Base-by-base conservation (phyloP, 1,140 invertebrate species). In the Brachionus asplanchnoidis region DNA sequence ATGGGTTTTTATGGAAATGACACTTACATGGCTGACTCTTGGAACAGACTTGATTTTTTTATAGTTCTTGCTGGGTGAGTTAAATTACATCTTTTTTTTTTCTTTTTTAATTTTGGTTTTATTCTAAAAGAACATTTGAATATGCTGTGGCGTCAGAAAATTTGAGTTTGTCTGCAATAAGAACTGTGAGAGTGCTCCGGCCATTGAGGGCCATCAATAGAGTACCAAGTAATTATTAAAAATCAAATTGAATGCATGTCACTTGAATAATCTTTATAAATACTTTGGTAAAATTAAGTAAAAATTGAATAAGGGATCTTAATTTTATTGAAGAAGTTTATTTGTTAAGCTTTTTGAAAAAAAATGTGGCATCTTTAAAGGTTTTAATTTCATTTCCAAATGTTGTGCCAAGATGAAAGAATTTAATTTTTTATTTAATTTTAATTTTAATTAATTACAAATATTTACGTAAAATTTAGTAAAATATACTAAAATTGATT, bases 201-300 rank as follows among this genome's bases (percentile, higher is more conserved):
- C 97, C 97, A 32, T 91, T 99, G 83, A 91, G 97, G 86, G 97
- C 97, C 75, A 99, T 99, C 90, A 99, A 99, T 92, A 93, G 97
- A 89, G 99, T 99, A 93, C 97, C 97, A 89, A 99, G 97, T 73
- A 73, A 73, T 36, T 42, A 36, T 97, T 92, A 97, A 36, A 4
- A 20, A 6, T 17, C 40, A 73, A 26, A n/a, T 28, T 36, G 6
- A 36, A 36, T 36, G n/a, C n/a, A 36, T 5, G 7, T 36, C 6
- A 36, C 32, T 36, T 32, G 3, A 5, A 32, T 32, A 5, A n/a
- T n/a, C n/a, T n/a, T n/a, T n/a, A n/a, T n/a, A n/a, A n/a, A n/a
- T n/a, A n/a, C n/a, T n/a, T n/a, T n/a, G n/a, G n/a, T n/a, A n/a
- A n/a, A n/a, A n/a, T n/a, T n/a, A n/a, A n/a, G n/a, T n/a, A n/a